Conservation (phyloP, 2,797 vertebrate species). For the Trichosurus vulpecula region DNA sequence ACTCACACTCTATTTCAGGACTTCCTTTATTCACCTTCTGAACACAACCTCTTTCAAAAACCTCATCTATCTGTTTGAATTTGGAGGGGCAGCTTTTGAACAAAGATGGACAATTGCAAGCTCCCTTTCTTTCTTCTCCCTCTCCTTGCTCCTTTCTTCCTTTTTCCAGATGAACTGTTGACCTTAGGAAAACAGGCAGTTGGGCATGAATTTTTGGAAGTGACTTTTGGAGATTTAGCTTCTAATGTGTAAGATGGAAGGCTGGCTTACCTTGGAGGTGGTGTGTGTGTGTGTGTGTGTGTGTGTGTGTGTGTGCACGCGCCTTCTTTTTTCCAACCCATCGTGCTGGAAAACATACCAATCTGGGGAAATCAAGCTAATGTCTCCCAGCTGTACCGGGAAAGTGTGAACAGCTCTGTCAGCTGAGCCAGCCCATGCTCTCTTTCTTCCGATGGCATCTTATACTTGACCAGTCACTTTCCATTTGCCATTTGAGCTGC, state of each 20-base stretch:
- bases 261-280: constrained; percentile 71
- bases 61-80: neutral
- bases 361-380: constrained; percentile 84
- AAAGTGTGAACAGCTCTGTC: constrained; percentile 88
- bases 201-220: constrained; percentile 70
- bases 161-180: constrained; percentile 60
- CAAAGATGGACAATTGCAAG: neutral
- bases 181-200: constrained; percentile 72
- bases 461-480: constrained; percentile 85
- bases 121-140: neutral
- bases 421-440: constrained; percentile 82
- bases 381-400: constrained; percentile 85
- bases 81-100: neutral
- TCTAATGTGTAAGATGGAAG: constrained; percentile 78
- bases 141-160: constrained; percentile 2
- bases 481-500: constrained; percentile 83
- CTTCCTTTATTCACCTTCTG: neutral
- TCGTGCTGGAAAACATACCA: constrained; percentile 76
- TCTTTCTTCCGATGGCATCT: constrained; percentile 79
- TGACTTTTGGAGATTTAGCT: constrained; percentile 75
- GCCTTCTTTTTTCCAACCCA: constrained; percentile 67
- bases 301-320: neutral
- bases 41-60: neutral
- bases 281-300: constrained; percentile 4
- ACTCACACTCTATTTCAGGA: neutral